A percentile compares a stretch with the other conserved stretches of the same genome.
These are phyloP conservation scores for Clusia tigrina DNA, from an alignment of 2,888 invertebrate genomes.

Conservation along the genomic window DNA sequence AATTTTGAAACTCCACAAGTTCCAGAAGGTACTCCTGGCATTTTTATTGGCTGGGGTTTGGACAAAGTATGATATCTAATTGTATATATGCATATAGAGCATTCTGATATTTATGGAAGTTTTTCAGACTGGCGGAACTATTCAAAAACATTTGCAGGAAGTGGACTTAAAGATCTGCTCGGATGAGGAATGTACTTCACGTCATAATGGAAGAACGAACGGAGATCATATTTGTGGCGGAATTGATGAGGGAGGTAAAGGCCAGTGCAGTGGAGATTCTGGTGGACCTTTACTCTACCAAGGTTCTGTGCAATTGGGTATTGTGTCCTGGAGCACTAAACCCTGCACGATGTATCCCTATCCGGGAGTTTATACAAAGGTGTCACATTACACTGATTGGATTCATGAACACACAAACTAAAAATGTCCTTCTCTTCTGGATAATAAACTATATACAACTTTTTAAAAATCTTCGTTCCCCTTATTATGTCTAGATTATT, in stretches of 20 bases:
- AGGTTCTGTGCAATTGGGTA: conserved; percentile 57
- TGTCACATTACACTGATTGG: conserved; percentile 59
- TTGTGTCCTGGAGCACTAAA: conserved; percentile 66
- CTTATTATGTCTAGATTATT: too few species aligned
- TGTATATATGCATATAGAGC: too few species aligned
- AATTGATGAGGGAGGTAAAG: conserved; percentile 52
- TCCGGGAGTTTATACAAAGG: conserved; percentile 65
- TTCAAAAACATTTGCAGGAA: conserved; percentile 57
- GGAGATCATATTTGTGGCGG: conserved; percentile 64
- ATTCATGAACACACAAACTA: conserved; percentile 42
- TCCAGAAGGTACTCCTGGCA: too few species aligned
- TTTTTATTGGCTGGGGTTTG: too few species aligned
- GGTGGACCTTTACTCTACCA: conserved; percentile 57
- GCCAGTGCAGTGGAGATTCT: conserved; percentile 61
- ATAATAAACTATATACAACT: too few species aligned
- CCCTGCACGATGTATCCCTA: conserved; percentile 62
- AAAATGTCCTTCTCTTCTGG: too few species aligned
- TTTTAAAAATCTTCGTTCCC: too few species aligned
- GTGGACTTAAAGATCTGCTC: conserved; percentile 60
- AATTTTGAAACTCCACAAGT: too few species aligned
- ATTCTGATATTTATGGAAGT: too few species aligned
- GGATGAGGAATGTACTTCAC: conserved; percentile 55
- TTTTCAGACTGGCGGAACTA: conserved; percentile 55
- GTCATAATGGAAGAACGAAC: conserved; percentile 49
- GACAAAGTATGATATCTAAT: too few species aligned